Base-by-base conservation (phyloP, 2,888 invertebrate species). In the Sycophila texana region DNA sequence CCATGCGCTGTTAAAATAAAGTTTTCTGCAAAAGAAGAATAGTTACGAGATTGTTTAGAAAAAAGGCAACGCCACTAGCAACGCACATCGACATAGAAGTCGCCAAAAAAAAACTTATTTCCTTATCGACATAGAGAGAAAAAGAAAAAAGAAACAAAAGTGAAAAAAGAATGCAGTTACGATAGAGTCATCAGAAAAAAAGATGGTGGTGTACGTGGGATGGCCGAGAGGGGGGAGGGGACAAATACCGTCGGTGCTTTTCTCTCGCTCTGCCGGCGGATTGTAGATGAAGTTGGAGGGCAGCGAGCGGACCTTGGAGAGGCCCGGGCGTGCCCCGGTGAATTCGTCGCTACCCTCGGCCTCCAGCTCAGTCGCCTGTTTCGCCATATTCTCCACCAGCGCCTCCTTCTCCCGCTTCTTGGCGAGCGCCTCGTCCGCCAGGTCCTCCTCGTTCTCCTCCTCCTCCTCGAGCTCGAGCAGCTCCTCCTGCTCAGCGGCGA, bases 261-360 rank as follows among this genome's bases (percentile, higher is more conserved):
- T 85, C 60, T 87, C 87, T 53, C 81, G 86, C 22, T 85, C 89
- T 12, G 93, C 93, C 55, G 95, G 95, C 82, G 95, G 95, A 90
- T 95, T 95, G 91, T 96, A 96, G 51, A 94, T 96, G 90, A 96
- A 97, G 91, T 96, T 95, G 76, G 96, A 94, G 75, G 96, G 96
- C 84, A 96, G 92, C 78, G 96, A 96, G 81, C 95, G 94, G 86
- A 96, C 94, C 91, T 92, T 89, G 12, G 91, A 89, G 22, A 88
- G 85, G 16, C 87, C 87, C 18, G 87, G 87, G 39, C 85, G 87
- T 82, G 81, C 82, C 55, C 81, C 84, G 74, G 74, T 70, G 65
- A 88, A 86, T 47, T 86, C 86, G 22, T 85, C 84, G 60, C 82
- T 86, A 16, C 84, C 81, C 61, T 84, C 83, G 92, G 91, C 92